phyloP scores from a whole-genome alignment of 2,113 vertebrate genomes.

The Tragelaphus buxtoni region DNA sequence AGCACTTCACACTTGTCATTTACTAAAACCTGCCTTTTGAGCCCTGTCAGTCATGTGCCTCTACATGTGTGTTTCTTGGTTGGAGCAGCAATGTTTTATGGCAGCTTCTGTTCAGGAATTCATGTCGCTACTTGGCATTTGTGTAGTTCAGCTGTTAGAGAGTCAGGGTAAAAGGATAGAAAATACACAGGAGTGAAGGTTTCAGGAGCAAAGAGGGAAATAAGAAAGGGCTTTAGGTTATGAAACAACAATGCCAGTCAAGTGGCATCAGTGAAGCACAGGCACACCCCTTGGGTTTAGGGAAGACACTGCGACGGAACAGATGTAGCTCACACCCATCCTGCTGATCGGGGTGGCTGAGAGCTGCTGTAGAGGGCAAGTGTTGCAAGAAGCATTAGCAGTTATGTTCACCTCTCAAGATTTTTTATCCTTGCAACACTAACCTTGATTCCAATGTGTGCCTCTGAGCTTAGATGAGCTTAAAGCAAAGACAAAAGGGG shows the following conservation, averaged over 20 bases:
- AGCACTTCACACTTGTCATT: conserved; percentile 72
- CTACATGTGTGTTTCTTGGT: conserved; percentile 46
- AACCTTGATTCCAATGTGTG: conserved; percentile 34
- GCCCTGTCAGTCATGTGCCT: conserved; percentile 68
- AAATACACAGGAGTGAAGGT: conserved; percentile 61
- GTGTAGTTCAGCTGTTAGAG: conserved; percentile 75
- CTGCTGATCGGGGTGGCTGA: conserved; percentile 25
- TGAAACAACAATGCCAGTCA: conserved; percentile 63
- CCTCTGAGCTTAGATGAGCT: neutral
- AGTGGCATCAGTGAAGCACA: conserved; percentile 61
- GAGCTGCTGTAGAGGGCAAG: conserved; percentile 22
- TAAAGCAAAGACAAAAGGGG: conserved; percentile 40
- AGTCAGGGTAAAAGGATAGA: conserved; percentile 44
- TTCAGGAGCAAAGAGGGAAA: conserved; percentile 50
- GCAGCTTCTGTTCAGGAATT: conserved; percentile 72
- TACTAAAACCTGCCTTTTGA: conserved; percentile 61
- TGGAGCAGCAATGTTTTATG: conserved; percentile 55
- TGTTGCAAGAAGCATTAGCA: neutral
- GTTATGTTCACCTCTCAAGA: neutral
- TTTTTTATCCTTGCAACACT: conserved; percentile 32
- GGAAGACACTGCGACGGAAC: conserved; percentile 15
- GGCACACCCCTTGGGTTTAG: conserved; percentile 33
- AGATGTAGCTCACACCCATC: conserved; percentile 41
- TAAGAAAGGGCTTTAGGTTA: conserved; percentile 55
- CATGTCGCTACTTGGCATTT: conserved; percentile 75